phyloP scores from a whole-genome alignment of 2,113 vertebrate genomes.

The Stegastes partitus region DNA sequence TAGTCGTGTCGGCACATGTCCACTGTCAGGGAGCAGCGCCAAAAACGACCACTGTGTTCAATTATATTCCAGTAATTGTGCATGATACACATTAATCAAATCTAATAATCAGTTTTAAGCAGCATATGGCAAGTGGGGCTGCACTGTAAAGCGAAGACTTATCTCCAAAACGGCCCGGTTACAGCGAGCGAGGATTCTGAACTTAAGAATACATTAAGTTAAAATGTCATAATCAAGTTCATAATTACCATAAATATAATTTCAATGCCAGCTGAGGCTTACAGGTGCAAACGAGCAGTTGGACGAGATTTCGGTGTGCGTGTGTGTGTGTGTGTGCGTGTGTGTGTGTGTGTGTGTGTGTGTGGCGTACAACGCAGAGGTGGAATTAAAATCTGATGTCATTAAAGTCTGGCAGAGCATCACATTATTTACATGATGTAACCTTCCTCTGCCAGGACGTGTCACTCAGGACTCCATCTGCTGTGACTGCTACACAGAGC shows the following conservation, averaged over 20 bases:
- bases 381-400: constrained; percentile 74
- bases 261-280: constrained; percentile 65
- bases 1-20: constrained; percentile 76
- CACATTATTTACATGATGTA: constrained; percentile 81
- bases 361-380: constrained; percentile 57
- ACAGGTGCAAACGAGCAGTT: constrained; percentile 58
- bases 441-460: constrained; percentile 76
- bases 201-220: constrained; percentile 68
- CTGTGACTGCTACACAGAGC: constrained; percentile 42
- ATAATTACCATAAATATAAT: constrained; percentile 74
- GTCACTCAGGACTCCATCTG: constrained; percentile 80
- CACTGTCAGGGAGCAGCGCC: constrained; percentile 70
- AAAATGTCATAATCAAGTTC: constrained; percentile 72
- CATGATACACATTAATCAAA: constrained; percentile 79
- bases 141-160: constrained; percentile 62
- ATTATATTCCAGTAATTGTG: constrained; percentile 79
- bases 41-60: constrained; percentile 79
- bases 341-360: constrained; percentile 22
- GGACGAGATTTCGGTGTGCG: constrained; percentile 16
- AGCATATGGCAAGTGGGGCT: constrained; percentile 79
- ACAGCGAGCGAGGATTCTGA: constrained; percentile 43
- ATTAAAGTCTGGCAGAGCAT: constrained; percentile 75
- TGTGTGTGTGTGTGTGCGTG: constrained; percentile 1
- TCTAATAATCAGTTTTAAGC: constrained; percentile 77
- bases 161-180: constrained; percentile 46